Percentiles rank a stretch among this genome's conserved stretches.
Conservation (phyloP, 1,140 invertebrate genomes). For the Elymnias hypermnestra region DNA sequence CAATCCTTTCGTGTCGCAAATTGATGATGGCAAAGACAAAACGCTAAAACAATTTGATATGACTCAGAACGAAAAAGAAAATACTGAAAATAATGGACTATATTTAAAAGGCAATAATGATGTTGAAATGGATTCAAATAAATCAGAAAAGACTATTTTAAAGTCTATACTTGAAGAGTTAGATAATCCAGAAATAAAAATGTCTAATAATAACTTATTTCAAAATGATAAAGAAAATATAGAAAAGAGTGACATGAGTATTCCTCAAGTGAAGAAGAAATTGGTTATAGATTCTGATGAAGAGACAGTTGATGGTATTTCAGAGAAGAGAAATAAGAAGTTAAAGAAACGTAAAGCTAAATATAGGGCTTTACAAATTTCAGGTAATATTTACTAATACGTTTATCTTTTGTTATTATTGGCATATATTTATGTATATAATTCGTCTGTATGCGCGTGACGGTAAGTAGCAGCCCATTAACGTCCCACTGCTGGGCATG, state of each 20-base stretch:
- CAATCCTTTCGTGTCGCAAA: constrained; percentile 49
- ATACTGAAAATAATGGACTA: no score
- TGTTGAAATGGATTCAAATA: no score
- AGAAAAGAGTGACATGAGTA: no score
- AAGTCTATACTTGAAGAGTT: constrained; percentile 60
- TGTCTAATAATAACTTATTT: no score
- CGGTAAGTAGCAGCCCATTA: no score
- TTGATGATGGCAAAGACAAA: no score
- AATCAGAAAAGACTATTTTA: constrained; percentile 28
- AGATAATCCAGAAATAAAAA: constrained; percentile 47
- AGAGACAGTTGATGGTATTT: constrained; percentile 48
- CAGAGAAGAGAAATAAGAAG: constrained; percentile 40
- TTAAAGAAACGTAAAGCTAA: constrained; percentile 57
- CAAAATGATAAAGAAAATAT: no score
- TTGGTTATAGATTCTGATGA: constrained; percentile 73
- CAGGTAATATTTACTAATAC: constrained; percentile 46
- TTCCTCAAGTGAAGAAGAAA: constrained; percentile 44
- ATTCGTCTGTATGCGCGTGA: no score
- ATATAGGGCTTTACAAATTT: constrained; percentile 54
- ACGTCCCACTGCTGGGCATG: no score
- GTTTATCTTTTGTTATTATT: no score
- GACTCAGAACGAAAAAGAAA: background rate
- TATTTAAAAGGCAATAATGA: no score
- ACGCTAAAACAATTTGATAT: background rate
- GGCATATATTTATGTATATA: no score